Conservation (phyloP, 2,797 vertebrate genomes). For the Argentina silus region DNA sequence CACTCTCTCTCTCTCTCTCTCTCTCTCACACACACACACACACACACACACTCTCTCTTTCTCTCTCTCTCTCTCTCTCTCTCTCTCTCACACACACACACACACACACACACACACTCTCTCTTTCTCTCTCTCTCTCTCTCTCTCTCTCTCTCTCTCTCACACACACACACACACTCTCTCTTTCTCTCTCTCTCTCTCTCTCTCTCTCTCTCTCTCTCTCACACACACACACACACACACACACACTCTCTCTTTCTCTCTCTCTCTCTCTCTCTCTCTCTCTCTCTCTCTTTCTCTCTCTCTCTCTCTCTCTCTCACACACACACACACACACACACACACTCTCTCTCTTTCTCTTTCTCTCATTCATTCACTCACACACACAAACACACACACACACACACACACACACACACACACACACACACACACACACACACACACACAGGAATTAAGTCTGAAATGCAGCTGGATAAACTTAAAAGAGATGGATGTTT, state of each 20-base stretch:
- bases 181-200: too few species aligned
- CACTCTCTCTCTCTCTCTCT: not conserved
- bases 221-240: not conserved
- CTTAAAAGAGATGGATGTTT: conserved; percentile 72
- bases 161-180: not conserved
- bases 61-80: not conserved
- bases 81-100: not conserved
- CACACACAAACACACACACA: conserved; percentile 24
- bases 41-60: not conserved
- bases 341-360: not conserved
- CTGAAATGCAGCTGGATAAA: conserved; percentile 68
- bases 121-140: too few species aligned
- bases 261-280: not conserved
- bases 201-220: not conserved
- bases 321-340: not conserved
- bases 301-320: not conserved
- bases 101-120: not conserved
- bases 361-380: not conserved
- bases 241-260: not conserved
- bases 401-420: conserved; percentile 30
- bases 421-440: conserved; percentile 8
- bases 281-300: not conserved
- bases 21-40: not conserved
- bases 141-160: not conserved
- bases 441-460: conserved; percentile 8